Conservation (phyloP, 1,140 invertebrate species). For the Conus ventricosus region DNA sequence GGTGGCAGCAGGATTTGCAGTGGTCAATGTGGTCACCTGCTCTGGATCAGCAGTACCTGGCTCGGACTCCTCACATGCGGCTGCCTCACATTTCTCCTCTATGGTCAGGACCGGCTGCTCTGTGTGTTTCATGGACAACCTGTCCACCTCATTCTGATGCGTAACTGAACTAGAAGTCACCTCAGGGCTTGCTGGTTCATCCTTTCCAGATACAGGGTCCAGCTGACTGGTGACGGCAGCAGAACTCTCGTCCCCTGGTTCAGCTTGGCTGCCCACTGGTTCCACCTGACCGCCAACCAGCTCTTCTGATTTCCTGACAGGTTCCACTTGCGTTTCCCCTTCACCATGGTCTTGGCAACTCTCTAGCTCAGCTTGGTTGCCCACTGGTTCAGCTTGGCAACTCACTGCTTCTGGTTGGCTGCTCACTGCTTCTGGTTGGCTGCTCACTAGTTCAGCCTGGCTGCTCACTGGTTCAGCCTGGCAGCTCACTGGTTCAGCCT, state of each 20-base stretch:
- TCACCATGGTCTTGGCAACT: no score
- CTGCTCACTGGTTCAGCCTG: background rate
- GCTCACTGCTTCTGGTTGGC: background rate
- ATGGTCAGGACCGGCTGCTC: no score
- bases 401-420: background rate
- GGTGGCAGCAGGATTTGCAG: no score
- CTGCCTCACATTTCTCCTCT: no score
- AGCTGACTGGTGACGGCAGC: background rate
- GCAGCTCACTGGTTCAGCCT: background rate
- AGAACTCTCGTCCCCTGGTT: background rate
- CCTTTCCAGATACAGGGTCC: background rate
- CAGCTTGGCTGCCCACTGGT: background rate
- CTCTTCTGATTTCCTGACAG: no score
- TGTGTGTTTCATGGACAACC: no score
- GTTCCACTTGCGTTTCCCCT: no score
- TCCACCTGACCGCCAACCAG: background rate
- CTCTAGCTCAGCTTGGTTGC: background rate
- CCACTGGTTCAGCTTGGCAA: background rate
- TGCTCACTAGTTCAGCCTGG: background rate
- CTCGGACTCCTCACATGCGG: no score
- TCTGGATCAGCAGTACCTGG: no score
- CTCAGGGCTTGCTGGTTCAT: background rate
- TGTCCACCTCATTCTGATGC: no score
- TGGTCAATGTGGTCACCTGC: no score
- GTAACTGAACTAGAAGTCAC: no score